These are phyloP conservation scores for Sigmodon hispidus DNA, from an alignment of 2,113 vertebrate genomes.

Conservation along the genomic window DNA sequence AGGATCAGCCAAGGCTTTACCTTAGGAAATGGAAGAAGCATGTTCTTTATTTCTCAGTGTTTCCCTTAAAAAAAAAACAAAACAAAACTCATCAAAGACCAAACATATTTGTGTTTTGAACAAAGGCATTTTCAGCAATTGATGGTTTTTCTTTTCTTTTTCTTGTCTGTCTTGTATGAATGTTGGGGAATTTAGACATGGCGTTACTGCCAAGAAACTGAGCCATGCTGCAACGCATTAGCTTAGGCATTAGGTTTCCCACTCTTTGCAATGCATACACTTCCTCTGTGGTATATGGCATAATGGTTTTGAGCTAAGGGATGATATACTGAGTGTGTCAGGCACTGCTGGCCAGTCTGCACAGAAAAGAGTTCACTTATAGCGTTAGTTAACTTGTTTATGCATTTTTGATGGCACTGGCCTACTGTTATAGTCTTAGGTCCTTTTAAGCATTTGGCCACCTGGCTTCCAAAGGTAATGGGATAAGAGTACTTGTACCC, in stretches of 20 bases:
- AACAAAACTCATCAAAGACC: slow-evolving; percentile 20
- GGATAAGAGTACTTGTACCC: neutral
- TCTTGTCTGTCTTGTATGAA: slow-evolving; percentile 31
- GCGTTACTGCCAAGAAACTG: slow-evolving; percentile 10
- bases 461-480: neutral
- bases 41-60: neutral
- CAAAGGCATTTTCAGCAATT: slow-evolving; percentile 43
- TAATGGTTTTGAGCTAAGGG: neutral
- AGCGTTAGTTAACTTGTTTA: neutral
- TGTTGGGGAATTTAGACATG: slow-evolving; percentile 25
- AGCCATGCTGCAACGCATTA: neutral
- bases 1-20: neutral
- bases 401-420: neutral
- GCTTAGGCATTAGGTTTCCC: slow-evolving; percentile 11
- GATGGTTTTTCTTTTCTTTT: slow-evolving; percentile 16
- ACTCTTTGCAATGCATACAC: neutral
- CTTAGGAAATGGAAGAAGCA: neutral
- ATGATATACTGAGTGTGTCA: fast-evolving
- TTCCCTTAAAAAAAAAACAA: neutral
- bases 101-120: slow-evolving; percentile 55
- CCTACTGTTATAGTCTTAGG: neutral
- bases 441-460: neutral
- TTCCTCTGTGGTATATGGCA: slow-evolving; percentile 16
- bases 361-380: neutral
- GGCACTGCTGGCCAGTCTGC: neutral